Base-by-base conservation (phyloP, 2,888 invertebrate genomes). In the Plebejus melissa region DNA sequence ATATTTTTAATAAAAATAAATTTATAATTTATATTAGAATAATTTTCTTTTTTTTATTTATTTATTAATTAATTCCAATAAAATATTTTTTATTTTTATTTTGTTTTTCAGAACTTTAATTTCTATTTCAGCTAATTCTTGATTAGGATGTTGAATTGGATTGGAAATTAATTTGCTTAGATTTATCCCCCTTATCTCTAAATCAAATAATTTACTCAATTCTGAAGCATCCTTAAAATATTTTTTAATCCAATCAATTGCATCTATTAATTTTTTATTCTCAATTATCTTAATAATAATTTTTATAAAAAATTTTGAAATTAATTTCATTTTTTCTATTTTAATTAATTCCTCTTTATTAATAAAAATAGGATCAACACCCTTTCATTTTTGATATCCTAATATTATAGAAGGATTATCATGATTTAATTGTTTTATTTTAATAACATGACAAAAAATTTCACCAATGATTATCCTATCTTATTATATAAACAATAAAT, bases 391-490 rank as follows among this genome's bases (percentile, higher is more conserved):
- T 82, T 95, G 95, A 93, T 95, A 94, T 36, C 94, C 94, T 0
- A 94, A 93, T 88, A 90, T 95, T 83, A 90, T 94, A 81, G 94
- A 94, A 90, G 94, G 94, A 2, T 81, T 95, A 90, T 87, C 85
- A 46, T 95, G 95, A 94, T 84, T 90, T 79, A 95, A 94, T 87
- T 85, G 88, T 78, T 86, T 95, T 82, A 87, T 95, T 83, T 84
- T 95, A 90, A 89, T 95, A 88, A 94, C 94, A 0, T 95, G 95
- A 91, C 95, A 95, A 95, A 95, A 95, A 94, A 93, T 95, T 89
- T 91, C 94, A 58, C 95, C 95, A 2, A 87, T 95, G 89, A 90
- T 94, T 85, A 80, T 95, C 82, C 81, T 94, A 70, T 93, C 91
- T 74, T 94, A 94, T 85, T 88, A 88, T 84, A 84, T 87, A 82